These are phyloP conservation scores for Daphoenositta chrysoptera DNA, from an alignment of 2,113 vertebrate species.

Conservation along the genomic window DNA sequence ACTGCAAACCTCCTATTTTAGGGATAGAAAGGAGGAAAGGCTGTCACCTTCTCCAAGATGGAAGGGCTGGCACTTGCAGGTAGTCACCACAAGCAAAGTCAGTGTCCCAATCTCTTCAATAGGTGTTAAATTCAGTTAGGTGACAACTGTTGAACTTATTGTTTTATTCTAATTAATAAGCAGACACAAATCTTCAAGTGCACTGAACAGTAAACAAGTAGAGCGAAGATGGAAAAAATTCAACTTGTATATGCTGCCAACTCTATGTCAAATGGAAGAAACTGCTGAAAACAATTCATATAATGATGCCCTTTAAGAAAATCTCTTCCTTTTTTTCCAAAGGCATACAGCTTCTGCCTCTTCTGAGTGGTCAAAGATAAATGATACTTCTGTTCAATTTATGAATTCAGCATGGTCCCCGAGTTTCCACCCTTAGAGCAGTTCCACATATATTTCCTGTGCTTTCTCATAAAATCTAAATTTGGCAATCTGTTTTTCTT, in stretches of 20 bases:
- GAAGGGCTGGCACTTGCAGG: neutral
- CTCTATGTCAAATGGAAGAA: neutral
- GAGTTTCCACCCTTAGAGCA: neutral
- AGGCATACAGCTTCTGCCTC: neutral
- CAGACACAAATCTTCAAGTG: neutral
- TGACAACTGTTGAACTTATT: neutral
- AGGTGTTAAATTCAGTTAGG: fast-evolving
- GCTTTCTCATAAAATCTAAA: neutral
- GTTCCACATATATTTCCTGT: neutral
- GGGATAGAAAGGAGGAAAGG: neutral
- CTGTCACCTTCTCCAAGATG: neutral
- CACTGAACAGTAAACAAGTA: neutral
- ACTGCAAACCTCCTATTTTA: neutral
- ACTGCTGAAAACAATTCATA: neutral
- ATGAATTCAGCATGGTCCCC: neutral
- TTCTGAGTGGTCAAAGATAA: neutral
- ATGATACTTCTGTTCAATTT: neutral
- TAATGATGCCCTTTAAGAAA: neutral
- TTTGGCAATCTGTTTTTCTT: neutral
- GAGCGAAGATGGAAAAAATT: neutral
- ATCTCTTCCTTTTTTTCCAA: neutral
- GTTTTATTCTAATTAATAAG: neutral
- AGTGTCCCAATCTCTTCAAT: neutral
- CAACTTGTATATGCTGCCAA: neutral
- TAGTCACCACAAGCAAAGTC: neutral